Evolutionary conservation across 2,113 vertebrate species (phyloP), one percentile per base, ranked within the genome.

Genomic region (Trichomycterus rosablanca): DNA sequence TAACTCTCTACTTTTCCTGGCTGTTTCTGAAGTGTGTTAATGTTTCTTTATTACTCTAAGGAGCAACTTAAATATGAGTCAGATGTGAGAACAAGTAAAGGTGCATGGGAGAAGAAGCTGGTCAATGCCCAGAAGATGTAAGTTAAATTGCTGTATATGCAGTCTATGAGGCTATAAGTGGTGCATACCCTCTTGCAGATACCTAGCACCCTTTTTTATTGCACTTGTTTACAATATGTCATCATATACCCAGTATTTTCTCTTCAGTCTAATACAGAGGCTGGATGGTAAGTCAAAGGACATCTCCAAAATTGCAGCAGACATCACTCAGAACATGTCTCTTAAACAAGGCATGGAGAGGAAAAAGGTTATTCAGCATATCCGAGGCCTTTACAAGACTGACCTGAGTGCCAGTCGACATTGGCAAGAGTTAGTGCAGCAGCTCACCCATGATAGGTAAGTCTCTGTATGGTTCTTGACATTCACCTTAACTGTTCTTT

Each of bases 361-460:
- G 52, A 99, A 99, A 78, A 97, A 93, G 76, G 93, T 98, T 70
- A 99, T 99, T 73, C 93, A 94, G 81, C 94, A 98, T 77, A 97
- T 98, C 78, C 85, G 93, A 63, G 86, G 92, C 12, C 90, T 96
- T 73, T 98, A 96, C 72, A 98, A 98, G 76, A 87, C 88, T 1
- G 93, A 95, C 72, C 81, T 98, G 40, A 97, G 94, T 55, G 92
- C 94, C 73, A 93, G 93, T 76, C 89, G 95, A 4, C 92, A 93
- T 64, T 99, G 96, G 96, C 94, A 97, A 77, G 94, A 98, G 44
- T 87, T 98, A 44, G 92, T 95, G 74, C 94, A 95, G 23, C 95
- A 98, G 54, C 88, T 97, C 70, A 94, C 92, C 0, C 95, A 99
- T 0, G 96, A 99, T 63, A 87, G 92, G 92, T 93, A 53, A 80